These are phyloP conservation scores for Lagopus muta DNA, from an alignment of 2,113 vertebrate species.

Conservation along the genomic window DNA sequence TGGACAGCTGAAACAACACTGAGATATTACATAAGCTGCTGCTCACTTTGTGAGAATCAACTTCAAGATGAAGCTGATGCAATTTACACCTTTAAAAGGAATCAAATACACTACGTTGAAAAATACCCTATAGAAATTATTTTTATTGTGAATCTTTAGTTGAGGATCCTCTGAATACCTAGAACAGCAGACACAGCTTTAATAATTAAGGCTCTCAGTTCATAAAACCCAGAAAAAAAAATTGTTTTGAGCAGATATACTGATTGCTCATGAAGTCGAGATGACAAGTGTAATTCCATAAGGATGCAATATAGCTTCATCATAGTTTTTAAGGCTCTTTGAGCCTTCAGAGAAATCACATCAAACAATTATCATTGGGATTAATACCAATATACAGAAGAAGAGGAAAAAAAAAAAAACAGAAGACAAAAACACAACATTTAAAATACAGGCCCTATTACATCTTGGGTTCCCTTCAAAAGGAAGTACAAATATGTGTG, in stretches of 20 bases:
- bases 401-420: background rate
- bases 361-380: background rate
- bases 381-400: background rate
- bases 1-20: background rate
- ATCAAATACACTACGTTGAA: background rate
- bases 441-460: background rate
- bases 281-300: background rate
- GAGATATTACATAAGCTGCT: background rate
- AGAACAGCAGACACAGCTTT: background rate
- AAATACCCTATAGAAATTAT: background rate
- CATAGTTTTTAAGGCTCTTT: background rate
- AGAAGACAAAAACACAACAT: background rate
- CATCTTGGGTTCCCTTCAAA: background rate
- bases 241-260: background rate
- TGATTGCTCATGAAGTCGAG: background rate
- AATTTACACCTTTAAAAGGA: background rate
- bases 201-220: background rate
- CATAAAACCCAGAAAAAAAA: background rate
- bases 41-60: background rate
- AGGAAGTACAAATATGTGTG: background rate
- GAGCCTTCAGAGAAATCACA: background rate
- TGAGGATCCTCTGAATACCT: background rate
- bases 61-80: background rate
- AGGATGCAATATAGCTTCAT: background rate
- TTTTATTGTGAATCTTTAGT: background rate